A percentile compares a stretch with the other conserved stretches of the same genome.
These are phyloP conservation scores for Coptodon rendalli DNA, from an alignment of 2,113 vertebrate genomes.

Conservation along the genomic window DNA sequence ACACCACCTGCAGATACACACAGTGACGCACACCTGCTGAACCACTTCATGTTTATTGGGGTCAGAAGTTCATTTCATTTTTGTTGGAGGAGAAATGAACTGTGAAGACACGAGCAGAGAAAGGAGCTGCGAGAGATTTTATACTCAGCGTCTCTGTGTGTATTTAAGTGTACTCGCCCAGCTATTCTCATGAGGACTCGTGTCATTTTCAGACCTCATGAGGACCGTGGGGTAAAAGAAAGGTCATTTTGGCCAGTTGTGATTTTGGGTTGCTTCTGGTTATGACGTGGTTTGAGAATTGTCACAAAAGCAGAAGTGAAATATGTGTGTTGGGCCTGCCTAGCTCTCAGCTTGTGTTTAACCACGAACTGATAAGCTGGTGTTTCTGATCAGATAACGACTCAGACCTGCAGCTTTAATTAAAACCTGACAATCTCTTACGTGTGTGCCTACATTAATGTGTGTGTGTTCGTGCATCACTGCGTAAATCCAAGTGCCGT, in stretches of 20 bases:
- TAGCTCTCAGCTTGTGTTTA: background rate
- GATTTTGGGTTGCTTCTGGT: background rate
- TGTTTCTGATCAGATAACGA: background rate
- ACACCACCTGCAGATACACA: background rate
- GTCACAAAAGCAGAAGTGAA: background rate
- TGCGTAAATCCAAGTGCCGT: background rate
- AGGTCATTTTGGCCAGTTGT: background rate
- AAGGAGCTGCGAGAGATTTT: background rate
- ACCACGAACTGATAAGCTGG: background rate
- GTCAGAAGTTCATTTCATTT: conserved; percentile 27
- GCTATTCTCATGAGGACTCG: background rate
- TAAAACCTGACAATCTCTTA: background rate
- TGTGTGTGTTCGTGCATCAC: background rate
- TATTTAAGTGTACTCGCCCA: background rate
- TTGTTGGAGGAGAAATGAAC: background rate
- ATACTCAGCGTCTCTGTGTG: background rate
- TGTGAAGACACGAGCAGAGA: background rate
- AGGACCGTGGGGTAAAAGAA: background rate
- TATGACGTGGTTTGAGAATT: background rate
- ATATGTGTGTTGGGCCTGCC: background rate
- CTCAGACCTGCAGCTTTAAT: background rate
- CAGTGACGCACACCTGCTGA: background rate
- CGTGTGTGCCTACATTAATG: background rate
- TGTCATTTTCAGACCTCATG: background rate
- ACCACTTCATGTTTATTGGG: conserved; percentile 1